Conservation (phyloP, 1,140 invertebrate genomes). For the Hypothenemus hampei region DNA sequence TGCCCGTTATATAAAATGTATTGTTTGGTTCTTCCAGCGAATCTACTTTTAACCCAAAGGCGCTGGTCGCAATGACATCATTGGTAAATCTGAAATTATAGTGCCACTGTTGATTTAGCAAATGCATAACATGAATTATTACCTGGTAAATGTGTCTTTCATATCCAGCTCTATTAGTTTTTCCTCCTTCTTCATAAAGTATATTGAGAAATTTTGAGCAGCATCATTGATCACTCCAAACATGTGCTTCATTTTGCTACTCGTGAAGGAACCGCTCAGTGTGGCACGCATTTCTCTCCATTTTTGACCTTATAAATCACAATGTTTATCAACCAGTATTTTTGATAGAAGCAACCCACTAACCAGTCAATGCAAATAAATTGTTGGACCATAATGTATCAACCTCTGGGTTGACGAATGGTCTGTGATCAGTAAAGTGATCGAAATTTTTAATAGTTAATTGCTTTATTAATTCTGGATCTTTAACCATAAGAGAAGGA, state of each 20-base stretch:
- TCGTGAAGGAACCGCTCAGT: constrained; percentile 45
- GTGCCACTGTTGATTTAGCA: no score
- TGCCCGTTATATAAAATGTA: no score
- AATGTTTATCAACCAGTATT: no score
- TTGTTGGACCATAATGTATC: constrained; percentile 54
- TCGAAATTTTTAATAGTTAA: constrained; percentile 62
- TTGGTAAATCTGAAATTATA: no score
- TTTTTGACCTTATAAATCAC: constrained; percentile 40
- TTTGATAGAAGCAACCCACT: neutral
- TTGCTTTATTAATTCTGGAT: constrained; percentile 56
- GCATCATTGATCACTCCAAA: constrained; percentile 39
- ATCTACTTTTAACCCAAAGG: no score
- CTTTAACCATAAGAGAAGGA: constrained; percentile 53
- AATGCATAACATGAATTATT: no score
- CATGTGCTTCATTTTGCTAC: constrained; percentile 44
- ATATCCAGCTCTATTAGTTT: constrained; percentile 24
- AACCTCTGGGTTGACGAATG: constrained; percentile 42
- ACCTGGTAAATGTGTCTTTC: constrained; percentile 20
- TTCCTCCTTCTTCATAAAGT: constrained; percentile 31
- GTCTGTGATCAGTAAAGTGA: constrained; percentile 54
- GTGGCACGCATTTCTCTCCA: constrained; percentile 45
- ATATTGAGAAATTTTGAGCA: constrained; percentile 34
- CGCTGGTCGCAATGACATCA: no score
- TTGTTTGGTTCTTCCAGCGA: no score
- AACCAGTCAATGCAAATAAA: constrained; percentile 51